Evolutionary conservation across 1,140 invertebrate genomes (phyloP).

Genomic region (Drosophila bipectinata): DNA sequence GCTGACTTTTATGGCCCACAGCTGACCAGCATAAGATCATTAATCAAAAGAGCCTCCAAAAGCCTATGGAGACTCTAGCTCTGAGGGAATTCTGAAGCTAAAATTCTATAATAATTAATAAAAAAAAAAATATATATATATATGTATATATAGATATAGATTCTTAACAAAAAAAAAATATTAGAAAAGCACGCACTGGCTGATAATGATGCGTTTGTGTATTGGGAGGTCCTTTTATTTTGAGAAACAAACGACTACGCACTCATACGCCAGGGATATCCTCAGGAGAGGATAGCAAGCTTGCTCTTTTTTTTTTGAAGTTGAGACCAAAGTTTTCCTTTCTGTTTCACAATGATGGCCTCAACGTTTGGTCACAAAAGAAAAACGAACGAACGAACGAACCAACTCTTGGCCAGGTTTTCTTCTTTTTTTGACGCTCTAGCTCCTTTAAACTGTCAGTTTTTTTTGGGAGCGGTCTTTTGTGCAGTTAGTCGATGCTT

Average conservation of each 20-base stretch:
- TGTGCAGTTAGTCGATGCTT: constrained; percentile 55
- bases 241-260: constrained; percentile 35
- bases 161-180: no score
- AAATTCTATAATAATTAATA: neutral
- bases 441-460: constrained; percentile 68
- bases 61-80: constrained; percentile 43
- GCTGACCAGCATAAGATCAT: constrained; percentile 51
- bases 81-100: neutral
- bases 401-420: constrained; percentile 29
- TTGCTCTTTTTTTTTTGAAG: constrained; percentile 33
- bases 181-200: constrained; percentile 8
- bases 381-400: constrained; percentile 18
- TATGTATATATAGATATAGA: neutral
- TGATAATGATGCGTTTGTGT: constrained; percentile 76
- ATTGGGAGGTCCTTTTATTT: constrained; percentile 66
- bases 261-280: constrained; percentile 9
- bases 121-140: neutral
- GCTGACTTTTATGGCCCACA: constrained; percentile 67
- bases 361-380: constrained; percentile 9
- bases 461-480: constrained; percentile 44
- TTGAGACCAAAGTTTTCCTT: constrained; percentile 18
- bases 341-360: constrained; percentile 1
- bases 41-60: constrained; percentile 63
- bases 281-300: neutral
- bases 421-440: neutral